Evolutionary conservation across 1,140 invertebrate genomes (phyloP), one percentile per base, ranked within the genome.

Genomic region (Drosophila pruinosa): DNA sequence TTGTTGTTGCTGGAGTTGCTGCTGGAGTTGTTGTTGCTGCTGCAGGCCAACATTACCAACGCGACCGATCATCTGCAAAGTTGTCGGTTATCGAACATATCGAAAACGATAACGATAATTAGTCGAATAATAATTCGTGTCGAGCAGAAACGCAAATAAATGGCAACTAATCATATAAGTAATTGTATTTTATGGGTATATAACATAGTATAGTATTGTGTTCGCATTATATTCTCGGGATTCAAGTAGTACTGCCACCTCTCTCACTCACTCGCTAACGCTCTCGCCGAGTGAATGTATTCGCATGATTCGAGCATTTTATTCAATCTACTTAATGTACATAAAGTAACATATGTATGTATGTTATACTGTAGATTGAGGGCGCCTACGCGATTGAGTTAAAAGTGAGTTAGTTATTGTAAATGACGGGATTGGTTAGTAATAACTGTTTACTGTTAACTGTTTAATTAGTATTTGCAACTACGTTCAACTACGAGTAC

Each of bases 31-130:
- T 28, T 86, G 89, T 6, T 89, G 78, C 64, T 92, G 91, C 47
- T 92, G 91, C 85, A 91, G 90, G 59, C 91, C 92, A 91, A 93
- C 93, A 94, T 93, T 94, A 94, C 93, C 93, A 94, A 90, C 93
- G 93, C 83, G 93, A 92, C 92, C 93, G 93, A 92, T 90, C 89
- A 91, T 94, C 93, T 93, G 90, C 58, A 90, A n/a, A 85, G 78
- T 76, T 82, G 71, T 58, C 74, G 54, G 28, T 50, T 57, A 48
- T 74, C 82, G 72, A 86, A 75, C 63, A 69, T 64, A 81, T 38
- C 39, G 61, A 69, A 78, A 81, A 85, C 38, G 50, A 81, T 45
- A 59, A 10, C 50, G 52, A 56, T n/a, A n/a, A 76, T 86, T 86
- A 86, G 82, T 86, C 45, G 73, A 41, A 15, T 75, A 41, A 15